Evolutionary conservation across 2,888 invertebrate species (phyloP).

Genomic region (Hypomecis atomaria): DNA sequence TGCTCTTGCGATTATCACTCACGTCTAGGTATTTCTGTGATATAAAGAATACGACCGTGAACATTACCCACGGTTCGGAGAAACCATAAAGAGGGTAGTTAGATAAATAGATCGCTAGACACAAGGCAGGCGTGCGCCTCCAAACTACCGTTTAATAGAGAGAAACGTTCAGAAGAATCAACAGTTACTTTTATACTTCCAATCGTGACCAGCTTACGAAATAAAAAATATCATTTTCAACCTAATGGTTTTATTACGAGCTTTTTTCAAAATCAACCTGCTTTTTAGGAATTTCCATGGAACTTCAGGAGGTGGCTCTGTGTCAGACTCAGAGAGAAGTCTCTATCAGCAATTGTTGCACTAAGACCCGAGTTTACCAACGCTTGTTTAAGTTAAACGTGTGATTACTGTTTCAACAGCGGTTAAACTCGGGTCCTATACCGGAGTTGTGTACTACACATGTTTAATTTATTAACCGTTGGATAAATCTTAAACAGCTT

Average conservation of each 20-base stretch:
- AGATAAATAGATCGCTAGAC: slow-evolving; percentile 70
- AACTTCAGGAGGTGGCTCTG: too few relatives aligned
- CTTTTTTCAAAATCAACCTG: too few relatives aligned
- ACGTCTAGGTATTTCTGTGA: slow-evolving; percentile 37
- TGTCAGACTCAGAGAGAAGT: too few relatives aligned
- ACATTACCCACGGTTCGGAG: slow-evolving; percentile 58
- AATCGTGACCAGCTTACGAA: slow-evolving; percentile 60
- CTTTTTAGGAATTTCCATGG: too few relatives aligned
- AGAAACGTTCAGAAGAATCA: slow-evolving; percentile 69
- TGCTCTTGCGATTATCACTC: slow-evolving; percentile 36
- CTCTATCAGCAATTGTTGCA: too few relatives aligned
- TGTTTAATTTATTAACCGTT: too few relatives aligned
- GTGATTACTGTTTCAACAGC: too few relatives aligned
- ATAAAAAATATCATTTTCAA: slow-evolving; percentile 45
- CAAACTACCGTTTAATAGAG: slow-evolving; percentile 72
- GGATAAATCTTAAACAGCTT: too few relatives aligned
- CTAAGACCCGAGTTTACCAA: too few relatives aligned
- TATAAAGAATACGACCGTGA: slow-evolving; percentile 47
- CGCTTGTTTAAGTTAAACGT: too few relatives aligned
- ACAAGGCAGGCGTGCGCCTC: slow-evolving; percentile 58
- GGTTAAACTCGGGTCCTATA: too few relatives aligned
- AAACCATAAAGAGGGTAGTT: slow-evolving; percentile 71
- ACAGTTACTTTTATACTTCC: slow-evolving; percentile 66
- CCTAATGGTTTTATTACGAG: not conserved
- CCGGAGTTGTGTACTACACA: too few relatives aligned